Percentiles rank a stretch among this genome's conserved stretches.
Evolutionary conservation across 2,888 invertebrate species (phyloP).

Genomic region (Syrista parreyssii): DNA sequence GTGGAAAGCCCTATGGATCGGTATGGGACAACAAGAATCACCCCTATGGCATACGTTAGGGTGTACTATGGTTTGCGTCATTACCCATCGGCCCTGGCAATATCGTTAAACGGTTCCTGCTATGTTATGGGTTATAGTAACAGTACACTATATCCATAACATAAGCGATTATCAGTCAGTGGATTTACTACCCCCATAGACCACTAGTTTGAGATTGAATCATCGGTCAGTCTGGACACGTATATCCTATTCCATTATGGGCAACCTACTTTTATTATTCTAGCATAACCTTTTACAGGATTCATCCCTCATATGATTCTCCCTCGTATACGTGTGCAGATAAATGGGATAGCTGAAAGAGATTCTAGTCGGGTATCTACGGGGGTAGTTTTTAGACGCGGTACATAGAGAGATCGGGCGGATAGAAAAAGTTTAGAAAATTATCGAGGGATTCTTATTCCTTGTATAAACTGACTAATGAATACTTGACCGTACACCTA

Average conservation of each 20-base stretch:
- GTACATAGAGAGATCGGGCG: fast-evolving
- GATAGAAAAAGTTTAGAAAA: not conserved
- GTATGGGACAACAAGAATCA: not conserved
- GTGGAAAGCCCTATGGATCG: not conserved
- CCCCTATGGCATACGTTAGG: not conserved
- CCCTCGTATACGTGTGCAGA: not conserved
- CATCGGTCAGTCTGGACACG: not conserved
- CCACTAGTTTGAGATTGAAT: not conserved
- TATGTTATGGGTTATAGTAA: constrained; percentile 11
- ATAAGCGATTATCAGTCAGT: constrained; percentile 20
- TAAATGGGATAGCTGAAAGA: not conserved
- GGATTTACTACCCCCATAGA: not conserved
- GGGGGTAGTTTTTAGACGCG: not conserved
- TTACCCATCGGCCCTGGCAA: constrained; percentile 9
- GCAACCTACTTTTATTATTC: not conserved
- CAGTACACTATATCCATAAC: constrained; percentile 10
- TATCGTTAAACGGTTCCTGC: constrained; percentile 14
- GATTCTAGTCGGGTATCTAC: not conserved
- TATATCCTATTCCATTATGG: not conserved
- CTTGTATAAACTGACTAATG: not conserved
- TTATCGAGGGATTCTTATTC: not conserved
- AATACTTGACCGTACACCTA: not conserved
- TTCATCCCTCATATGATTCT: not conserved
- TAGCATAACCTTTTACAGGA: not conserved
- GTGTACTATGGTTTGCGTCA: constrained; percentile 11